Evolutionary conservation across 2,888 invertebrate species (phyloP), one percentile per base, ranked within the genome.

Genomic region (Agrotis segetum): DNA sequence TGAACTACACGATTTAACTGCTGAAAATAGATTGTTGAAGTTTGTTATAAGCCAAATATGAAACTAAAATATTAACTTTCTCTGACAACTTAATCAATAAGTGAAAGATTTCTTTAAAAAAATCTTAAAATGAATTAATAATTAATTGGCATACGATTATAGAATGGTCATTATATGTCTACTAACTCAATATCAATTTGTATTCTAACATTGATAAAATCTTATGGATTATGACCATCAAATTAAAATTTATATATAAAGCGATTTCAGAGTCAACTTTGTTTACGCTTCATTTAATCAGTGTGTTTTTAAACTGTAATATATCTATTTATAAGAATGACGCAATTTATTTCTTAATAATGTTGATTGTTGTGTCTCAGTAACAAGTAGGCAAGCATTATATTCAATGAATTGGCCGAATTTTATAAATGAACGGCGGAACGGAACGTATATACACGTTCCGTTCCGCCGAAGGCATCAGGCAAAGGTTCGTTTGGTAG

Each of bases 401-500:
- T 55, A 40, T 55, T 71, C 59, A 67, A 69, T 62, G 34, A 73
- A 70, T 56, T 63, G 55, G 29, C 78, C 77, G 70, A 79, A 84
- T 76, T 82, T 78, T 77, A 73, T 70, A 82, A 78, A 81, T n/a
- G n/a, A n/a, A n/a, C n/a, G n/a, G n/a, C n/a, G n/a, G n/a, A n/a
- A n/a, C n/a, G n/a, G n/a, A n/a, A n/a, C n/a, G n/a, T n/a, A n/a
- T n/a, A n/a, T n/a, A n/a, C n/a, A n/a, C 69, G 74, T 79, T 78
- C 55, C 60, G 74, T 74, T 62, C 59, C 56, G 74, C 71, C 70
- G 73, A 74, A 82, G 78, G 71, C 75, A 77, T 74, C 80, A 73
- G 67, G 78, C 81, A 79, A 81, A 82, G 81, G 84, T 77, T 74
- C 71, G 77, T 69, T 71, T 73, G 72, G 77, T 79, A 73, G 78